Base-by-base conservation (phyloP, 37 sponge, comb jelly and placozoan genomes). In the Amphimedon queenslandica region DNA sequence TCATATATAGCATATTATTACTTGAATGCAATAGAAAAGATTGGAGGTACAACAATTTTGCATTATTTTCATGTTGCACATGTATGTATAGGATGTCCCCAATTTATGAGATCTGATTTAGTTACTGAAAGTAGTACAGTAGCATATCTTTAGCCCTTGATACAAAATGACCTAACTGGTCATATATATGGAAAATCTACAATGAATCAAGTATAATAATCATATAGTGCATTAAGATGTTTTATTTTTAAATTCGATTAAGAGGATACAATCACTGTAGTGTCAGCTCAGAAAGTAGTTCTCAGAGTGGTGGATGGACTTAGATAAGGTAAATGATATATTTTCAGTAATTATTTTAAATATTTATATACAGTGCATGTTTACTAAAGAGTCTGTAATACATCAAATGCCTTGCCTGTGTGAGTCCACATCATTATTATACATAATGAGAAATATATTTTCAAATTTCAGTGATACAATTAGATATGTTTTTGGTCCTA, bases 41-140 rank as follows among this genome's bases (percentile, higher is more conserved):
- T 47, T 18, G 53, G 53, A 47, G 53, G 53, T 47, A 47, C 8
- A 13, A 8, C 13, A 18, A 13, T 47, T 8, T 13, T 18, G 8
- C 13, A 13, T 47, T 18, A 13, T 47, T 47, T 47, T 8, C 13
- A 47, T 47, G 8, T 47, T 47, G 13, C 13, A 47, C 8, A 47
- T 47, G 13, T 13, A 47, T 47, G 8, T 47, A 18, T 33, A 80
- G 81, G 74, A 1, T 64, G 72, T 40, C 73, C 81, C 32, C 8
- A 65, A 30, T 1, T 80, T n/a, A 3, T 73, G 3, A 27, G 81
- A 2, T 60, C 66, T 10, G 81, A 80, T 40, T 28, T 32, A 29
- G 81, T 73, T 1, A 80, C 81, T 40, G 81, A 80, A 60, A 80
- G 72, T n/a, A 61, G 34, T 64, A 28, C 23, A 2, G 25, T 79